These are phyloP conservation scores for Drosophila gunungcola DNA, from an alignment of 1,140 invertebrate species.

Conservation along the genomic window DNA sequence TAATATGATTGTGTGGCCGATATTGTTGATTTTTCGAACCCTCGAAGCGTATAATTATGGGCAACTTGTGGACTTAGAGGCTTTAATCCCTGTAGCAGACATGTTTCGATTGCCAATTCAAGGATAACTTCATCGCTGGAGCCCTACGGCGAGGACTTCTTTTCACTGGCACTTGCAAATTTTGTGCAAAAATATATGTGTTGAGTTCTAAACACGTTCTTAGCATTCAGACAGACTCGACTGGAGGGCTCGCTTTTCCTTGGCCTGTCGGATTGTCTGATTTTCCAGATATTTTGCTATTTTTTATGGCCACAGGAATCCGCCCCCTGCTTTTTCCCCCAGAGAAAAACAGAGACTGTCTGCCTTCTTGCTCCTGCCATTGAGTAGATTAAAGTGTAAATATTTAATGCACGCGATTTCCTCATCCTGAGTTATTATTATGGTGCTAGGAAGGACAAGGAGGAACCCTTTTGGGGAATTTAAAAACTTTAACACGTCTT, in stretches of 20 bases:
- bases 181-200: conserved; percentile 37
- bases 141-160: background rate
- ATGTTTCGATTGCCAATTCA: conserved; percentile 29
- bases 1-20: conserved; percentile 50
- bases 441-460: conserved; percentile 1
- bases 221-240: conserved; percentile 55
- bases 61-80: conserved; percentile 25
- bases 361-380: conserved; percentile 58
- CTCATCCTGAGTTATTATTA: conserved; percentile 73
- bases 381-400: conserved; percentile 81
- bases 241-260: conserved; percentile 6
- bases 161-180: conserved; percentile 21
- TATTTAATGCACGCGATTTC: conserved; percentile 79
- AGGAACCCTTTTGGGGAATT: conserved; percentile 13
- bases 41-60: conserved; percentile 21
- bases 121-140: conserved; percentile 17
- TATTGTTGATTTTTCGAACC: conserved; percentile 58
- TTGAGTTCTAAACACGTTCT: conserved; percentile 59
- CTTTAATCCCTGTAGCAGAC: conserved; percentile 33
- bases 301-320: conserved; percentile 75
- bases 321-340: conserved; percentile 10
- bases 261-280: conserved; percentile 64
- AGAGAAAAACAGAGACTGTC: conserved; percentile 25
- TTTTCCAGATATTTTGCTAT: conserved; percentile 79
- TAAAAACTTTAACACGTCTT: conserved; percentile 1